A percentile compares a stretch with the other conserved stretches of the same genome.
Evolutionary conservation across 2,888 invertebrate species (phyloP).

Genomic region (Sinopyrophorus schimmeli): DNA sequence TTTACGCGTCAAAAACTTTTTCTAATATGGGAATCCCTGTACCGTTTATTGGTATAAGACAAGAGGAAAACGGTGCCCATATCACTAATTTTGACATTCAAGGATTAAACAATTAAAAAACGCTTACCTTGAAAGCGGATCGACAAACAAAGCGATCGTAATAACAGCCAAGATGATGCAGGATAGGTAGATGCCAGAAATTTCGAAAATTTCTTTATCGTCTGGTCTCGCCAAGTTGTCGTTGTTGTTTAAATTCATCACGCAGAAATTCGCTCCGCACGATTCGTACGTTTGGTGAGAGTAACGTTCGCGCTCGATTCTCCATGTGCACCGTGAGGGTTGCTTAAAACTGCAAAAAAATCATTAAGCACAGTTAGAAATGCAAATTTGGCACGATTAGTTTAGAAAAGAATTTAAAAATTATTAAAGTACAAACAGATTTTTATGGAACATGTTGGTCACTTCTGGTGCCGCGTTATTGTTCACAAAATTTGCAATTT

Average conservation of each 20-base stretch:
- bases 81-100: not conserved
- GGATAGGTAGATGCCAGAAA: constrained; percentile 84
- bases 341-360: constrained; percentile 68
- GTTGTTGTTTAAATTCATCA: constrained; percentile 70
- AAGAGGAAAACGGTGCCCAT: not conserved
- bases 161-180: constrained; percentile 85
- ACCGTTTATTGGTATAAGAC: not conserved
- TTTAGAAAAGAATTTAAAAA: no score
- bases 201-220: constrained; percentile 83
- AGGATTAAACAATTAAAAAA: constrained; percentile 1
- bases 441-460: no score
- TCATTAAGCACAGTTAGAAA: not conserved
- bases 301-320: constrained; percentile 55
- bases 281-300: constrained; percentile 56
- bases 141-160: constrained; percentile 85
- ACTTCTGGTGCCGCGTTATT: no score
- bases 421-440: no score
- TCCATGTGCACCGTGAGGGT: constrained; percentile 65
- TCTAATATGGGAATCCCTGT: constrained; percentile 4
- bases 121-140: constrained; percentile 81
- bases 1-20: constrained; percentile 3
- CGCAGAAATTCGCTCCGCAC: constrained; percentile 85
- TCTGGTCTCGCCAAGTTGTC: constrained; percentile 80
- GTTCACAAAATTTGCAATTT: no score
- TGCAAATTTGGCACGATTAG: no score